Evolutionary conservation across 2,113 vertebrate species (phyloP).

Genomic region (Fregata magnificens): DNA sequence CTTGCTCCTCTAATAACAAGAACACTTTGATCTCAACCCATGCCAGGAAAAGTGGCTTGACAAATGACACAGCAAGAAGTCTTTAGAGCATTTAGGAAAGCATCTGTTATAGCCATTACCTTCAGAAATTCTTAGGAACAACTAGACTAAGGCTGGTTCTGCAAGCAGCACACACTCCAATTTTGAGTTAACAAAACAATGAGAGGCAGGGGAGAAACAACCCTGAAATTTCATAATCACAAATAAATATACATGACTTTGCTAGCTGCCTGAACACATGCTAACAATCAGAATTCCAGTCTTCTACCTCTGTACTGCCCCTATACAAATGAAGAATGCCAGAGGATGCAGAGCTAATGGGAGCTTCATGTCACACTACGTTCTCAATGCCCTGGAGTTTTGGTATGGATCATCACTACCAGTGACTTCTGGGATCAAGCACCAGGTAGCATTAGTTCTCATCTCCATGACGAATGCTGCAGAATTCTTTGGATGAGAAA

Average conservation of each 20-base stretch:
- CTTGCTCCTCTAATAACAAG: background rate
- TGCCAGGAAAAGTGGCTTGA: background rate
- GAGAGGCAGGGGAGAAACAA: background rate
- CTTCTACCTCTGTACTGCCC: background rate
- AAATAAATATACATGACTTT: background rate
- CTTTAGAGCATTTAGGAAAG: background rate
- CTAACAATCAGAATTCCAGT: background rate
- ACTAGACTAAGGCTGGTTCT: background rate
- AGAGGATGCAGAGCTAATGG: background rate
- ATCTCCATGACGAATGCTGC: background rate
- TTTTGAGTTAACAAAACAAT: background rate
- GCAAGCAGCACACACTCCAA: background rate
- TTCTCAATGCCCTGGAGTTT: background rate
- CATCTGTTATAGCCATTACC: background rate
- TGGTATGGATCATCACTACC: background rate
- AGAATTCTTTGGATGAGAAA: background rate
- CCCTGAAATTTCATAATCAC: background rate
- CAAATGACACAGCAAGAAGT: background rate
- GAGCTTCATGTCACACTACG: background rate
- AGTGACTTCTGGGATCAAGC: background rate
- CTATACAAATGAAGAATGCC: background rate
- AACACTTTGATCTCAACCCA: background rate
- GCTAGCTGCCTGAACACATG: background rate
- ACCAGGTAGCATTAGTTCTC: background rate
- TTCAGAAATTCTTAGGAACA: background rate